These are phyloP conservation scores for Caradrina clavipalpis DNA, from an alignment of 2,888 invertebrate genomes.

Conservation along the genomic window DNA sequence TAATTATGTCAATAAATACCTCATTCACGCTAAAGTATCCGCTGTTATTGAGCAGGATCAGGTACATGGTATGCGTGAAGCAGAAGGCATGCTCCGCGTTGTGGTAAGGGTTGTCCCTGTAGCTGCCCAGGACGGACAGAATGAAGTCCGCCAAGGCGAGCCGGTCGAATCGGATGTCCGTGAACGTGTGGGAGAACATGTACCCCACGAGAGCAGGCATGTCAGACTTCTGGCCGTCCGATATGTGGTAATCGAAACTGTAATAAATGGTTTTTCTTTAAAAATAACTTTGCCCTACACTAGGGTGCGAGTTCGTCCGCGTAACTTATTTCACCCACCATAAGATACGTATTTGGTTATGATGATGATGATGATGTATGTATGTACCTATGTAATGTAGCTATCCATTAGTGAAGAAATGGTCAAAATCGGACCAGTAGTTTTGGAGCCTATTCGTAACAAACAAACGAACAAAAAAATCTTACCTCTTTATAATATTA, in stretches of 20 bases:
- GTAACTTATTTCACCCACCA: too few species aligned
- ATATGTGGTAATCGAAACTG: conserved; percentile 91
- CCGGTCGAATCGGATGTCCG: conserved; percentile 81
- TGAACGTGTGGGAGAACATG: conserved; percentile 89
- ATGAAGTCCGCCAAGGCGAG: conserved; percentile 84
- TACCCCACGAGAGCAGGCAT: conserved; percentile 89
- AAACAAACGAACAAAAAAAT: too few species aligned
- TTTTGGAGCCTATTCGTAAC: too few species aligned
- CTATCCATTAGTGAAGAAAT: too few species aligned
- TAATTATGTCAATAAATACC: conserved; percentile 70
- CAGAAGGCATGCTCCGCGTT: conserved; percentile 92
- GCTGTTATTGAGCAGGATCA: conserved; percentile 87
- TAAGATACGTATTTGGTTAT: too few species aligned
- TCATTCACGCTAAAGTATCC: conserved; percentile 87
- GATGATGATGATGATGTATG: too few species aligned
- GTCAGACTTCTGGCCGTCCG: conserved; percentile 84
- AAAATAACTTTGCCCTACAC: too few species aligned
- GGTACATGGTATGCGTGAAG: conserved; percentile 91
- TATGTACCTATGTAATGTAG: too few species aligned
- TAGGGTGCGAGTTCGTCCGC: too few species aligned
- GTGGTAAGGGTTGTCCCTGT: conserved; percentile 91
- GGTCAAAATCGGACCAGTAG: too few species aligned
- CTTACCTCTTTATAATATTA: too few species aligned
- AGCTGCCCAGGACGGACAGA: conserved; percentile 85
- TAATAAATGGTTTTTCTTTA: conserved; percentile 3